Conservation (phyloP, 2,888 invertebrate genomes). For the Oegoconia quadripuncta region DNA sequence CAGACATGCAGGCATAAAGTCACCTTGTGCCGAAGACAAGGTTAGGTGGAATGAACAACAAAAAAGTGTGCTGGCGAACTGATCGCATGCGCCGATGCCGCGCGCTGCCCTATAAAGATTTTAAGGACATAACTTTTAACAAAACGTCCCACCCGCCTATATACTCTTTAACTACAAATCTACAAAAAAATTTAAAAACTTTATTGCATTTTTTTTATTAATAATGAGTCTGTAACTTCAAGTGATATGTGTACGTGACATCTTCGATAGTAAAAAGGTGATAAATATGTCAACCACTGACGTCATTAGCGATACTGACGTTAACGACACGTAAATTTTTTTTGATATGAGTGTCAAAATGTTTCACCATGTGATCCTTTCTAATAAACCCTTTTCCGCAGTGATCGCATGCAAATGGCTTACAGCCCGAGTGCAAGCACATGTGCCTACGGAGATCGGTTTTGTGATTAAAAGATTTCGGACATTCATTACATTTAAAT, state of each 20-base stretch:
- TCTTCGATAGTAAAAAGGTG: slow-evolving; percentile 15
- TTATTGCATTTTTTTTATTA: slow-evolving; percentile 34
- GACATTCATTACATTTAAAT: slow-evolving; percentile 90
- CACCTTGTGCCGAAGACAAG: slow-evolving; percentile 73
- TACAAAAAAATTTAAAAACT: slow-evolving; percentile 30
- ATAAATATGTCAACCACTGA: slow-evolving; percentile 21
- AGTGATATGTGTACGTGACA: slow-evolving; percentile 49
- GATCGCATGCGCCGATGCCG: slow-evolving; percentile 49
- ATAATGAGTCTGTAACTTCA: slow-evolving; percentile 26
- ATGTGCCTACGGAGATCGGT: slow-evolving; percentile 92
- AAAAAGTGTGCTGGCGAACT: slow-evolving; percentile 56
- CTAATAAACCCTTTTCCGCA: slow-evolving; percentile 94
- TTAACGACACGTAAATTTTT: slow-evolving; percentile 60
- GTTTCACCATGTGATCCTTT: slow-evolving; percentile 95
- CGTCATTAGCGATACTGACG: slow-evolving; percentile 21
- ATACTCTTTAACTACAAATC: slow-evolving; percentile 30
- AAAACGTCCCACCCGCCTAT: slow-evolving; percentile 25
- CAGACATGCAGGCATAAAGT: slow-evolving; percentile 74
- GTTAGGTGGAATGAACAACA: slow-evolving; percentile 72
- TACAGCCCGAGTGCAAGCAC: slow-evolving; percentile 92
- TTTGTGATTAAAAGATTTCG: slow-evolving; percentile 94
- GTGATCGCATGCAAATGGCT: slow-evolving; percentile 88
- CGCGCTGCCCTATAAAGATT: slow-evolving; percentile 27
- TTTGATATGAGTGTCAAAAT: slow-evolving; percentile 88
- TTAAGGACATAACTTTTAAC: slow-evolving; percentile 26